Base-by-base conservation (phyloP, 2,888 invertebrate species). In the Diarsia brunnea region DNA sequence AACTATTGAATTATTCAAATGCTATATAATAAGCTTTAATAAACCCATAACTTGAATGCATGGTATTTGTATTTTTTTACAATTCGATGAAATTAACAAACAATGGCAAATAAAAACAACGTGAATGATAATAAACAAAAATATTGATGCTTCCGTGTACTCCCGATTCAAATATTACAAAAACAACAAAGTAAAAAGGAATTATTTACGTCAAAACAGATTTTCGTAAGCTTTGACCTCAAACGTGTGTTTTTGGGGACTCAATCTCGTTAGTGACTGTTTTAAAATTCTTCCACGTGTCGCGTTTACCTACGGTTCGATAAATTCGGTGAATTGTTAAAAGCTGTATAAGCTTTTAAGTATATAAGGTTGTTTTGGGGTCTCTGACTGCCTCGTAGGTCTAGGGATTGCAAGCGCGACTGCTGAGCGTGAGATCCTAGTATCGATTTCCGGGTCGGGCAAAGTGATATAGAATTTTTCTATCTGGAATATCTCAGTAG, bases 251-350 rank as follows among this genome's bases (percentile, higher is more conserved):
- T 75, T 69, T 71, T 43, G 16, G 31, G 49, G 51, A 31, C 53
- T 38, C 31, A 58, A 72, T 65, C 72, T 78, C 58, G 68, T 80
- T 69, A 78, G 68, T n/a, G 79, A 71, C 14, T 45, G 61, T 77
- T 68, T 45, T 7, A 19, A 69, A 71, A 70, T 58, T 27, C 24
- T 58, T 65, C 38, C 19, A 69, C 69, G 65, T 82, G n/a, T 49
- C 27, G 5, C n/a, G 43, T 60, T 10, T 60, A 31, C 19, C 19
- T 58, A 60, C 19, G 27, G 27, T 27, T 19, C 27, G 31, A 31
- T 60, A 60, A 60, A 60, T 60, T 19, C 27, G 10, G 27, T 19
- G 10, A 10, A 47, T 24, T 49, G 16, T 11, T 7, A 21, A 24
- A 21, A 14, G 11, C 14, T 14, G 14, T 24, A 16, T 12, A 38